phyloP scores from a whole-genome alignment of 2,888 invertebrate genomes.

The Gerosis bhagava region DNA sequence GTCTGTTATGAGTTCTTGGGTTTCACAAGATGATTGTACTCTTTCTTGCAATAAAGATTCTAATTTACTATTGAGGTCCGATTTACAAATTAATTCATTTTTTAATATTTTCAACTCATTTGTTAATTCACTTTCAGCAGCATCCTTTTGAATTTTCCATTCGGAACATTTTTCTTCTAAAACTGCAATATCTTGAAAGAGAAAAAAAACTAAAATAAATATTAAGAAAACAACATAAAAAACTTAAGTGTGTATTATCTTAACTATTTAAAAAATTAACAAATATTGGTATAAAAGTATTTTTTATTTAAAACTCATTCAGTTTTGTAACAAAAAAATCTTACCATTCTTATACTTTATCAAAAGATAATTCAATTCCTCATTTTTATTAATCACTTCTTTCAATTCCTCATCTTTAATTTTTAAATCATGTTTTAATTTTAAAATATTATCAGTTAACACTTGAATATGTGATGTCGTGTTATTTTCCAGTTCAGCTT shows the following conservation, averaged over 20 bases:
- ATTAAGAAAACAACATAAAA: too few species aligned
- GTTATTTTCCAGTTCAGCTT: not conserved
- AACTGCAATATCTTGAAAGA: constrained; percentile 42
- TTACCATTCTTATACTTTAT: not conserved
- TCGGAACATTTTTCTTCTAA: constrained; percentile 41
- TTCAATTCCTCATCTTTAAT: not conserved
- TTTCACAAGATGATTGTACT: constrained; percentile 8
- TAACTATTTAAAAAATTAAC: constrained; percentile 5
- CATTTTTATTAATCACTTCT: not conserved
- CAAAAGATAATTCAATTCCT: not conserved
- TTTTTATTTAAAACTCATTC: not conserved
- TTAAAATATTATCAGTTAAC: not conserved
- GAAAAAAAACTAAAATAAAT: not conserved
- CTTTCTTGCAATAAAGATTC: constrained; percentile 28
- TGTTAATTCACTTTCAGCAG: constrained; percentile 30
- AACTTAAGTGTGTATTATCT: not conserved
- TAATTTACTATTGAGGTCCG: constrained; percentile 37
- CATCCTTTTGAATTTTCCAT: constrained; percentile 43
- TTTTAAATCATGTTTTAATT: not conserved
- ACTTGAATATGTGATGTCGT: not conserved
- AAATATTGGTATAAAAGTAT: not conserved
- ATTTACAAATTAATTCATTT: constrained; percentile 39
- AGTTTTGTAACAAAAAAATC: not conserved
- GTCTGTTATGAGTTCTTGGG: constrained; percentile 8
- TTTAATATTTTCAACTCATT: constrained; percentile 41